phyloP scores from a whole-genome alignment of 1,140 invertebrate genomes.

The Coelopa frigida region DNA sequence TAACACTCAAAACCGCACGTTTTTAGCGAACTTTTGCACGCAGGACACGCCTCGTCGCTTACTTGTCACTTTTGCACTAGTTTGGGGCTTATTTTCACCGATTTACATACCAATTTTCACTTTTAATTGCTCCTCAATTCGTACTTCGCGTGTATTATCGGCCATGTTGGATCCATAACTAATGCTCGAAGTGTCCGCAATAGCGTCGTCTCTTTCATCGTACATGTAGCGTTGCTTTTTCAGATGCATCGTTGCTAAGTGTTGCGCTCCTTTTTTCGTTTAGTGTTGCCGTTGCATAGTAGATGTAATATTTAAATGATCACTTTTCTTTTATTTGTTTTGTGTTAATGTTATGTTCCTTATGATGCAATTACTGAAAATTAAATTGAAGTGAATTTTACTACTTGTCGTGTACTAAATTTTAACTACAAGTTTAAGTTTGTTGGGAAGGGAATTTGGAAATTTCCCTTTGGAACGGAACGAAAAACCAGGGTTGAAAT shows the following conservation, averaged over 20 bases:
- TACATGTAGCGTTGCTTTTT: conserved; percentile 42
- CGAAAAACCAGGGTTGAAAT: too few relatives aligned
- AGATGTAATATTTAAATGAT: too few relatives aligned
- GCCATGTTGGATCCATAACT: conserved; percentile 78
- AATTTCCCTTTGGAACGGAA: too few relatives aligned
- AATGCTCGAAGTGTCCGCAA: conserved; percentile 18
- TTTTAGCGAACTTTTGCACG: neutral
- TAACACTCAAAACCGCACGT: neutral
- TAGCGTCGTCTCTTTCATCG: conserved; percentile 32
- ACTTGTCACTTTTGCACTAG: neutral
- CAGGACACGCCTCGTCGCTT: neutral
- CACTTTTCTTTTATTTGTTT: too few relatives aligned
- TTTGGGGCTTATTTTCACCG: conserved; percentile 21
- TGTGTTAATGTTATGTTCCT: too few relatives aligned
- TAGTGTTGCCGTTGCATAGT: conserved; percentile 5
- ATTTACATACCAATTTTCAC: conserved; percentile 74
- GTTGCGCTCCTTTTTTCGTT: conserved; percentile 11
- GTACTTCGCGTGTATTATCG: conserved; percentile 73
- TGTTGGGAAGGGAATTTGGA: too few relatives aligned
- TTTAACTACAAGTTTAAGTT: too few relatives aligned
- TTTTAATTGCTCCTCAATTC: conserved; percentile 78
- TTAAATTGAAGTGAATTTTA: too few relatives aligned
- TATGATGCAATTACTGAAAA: too few relatives aligned
- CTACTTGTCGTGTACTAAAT: too few relatives aligned
- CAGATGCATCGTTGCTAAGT: conserved; percentile 36